phyloP scores from a whole-genome alignment of 2,888 invertebrate genomes.

The Gortyna flavago region DNA sequence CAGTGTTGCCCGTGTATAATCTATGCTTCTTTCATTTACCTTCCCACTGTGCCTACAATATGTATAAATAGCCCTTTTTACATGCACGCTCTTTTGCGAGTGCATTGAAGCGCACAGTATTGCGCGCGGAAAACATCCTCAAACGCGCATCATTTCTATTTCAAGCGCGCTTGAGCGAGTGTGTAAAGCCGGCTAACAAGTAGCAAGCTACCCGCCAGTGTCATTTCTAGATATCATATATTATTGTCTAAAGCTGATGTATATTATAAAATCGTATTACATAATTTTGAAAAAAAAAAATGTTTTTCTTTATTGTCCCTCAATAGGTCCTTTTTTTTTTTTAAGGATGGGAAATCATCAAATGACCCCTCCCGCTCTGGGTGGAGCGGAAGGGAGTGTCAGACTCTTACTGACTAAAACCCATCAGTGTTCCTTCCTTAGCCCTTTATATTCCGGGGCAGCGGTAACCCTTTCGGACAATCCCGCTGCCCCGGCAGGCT shows the following conservation, averaged over 20 bases:
- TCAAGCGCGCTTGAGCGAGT: slow-evolving; percentile 14
- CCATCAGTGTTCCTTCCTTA: too few relatives aligned
- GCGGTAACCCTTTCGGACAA: too few relatives aligned
- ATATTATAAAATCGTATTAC: slow-evolving; percentile 62
- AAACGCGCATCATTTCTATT: neutral
- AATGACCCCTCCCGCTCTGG: too few relatives aligned
- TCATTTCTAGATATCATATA: slow-evolving; percentile 55
- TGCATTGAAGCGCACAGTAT: neutral
- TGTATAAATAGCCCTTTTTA: slow-evolving; percentile 15
- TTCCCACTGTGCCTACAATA: slow-evolving; percentile 11
- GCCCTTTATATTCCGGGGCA: too few relatives aligned
- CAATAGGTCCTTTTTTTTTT: too few relatives aligned
- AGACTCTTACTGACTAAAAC: too few relatives aligned
- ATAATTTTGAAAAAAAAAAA: slow-evolving; percentile 52
- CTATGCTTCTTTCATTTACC: slow-evolving; percentile 31
- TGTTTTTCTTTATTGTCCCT: neutral
- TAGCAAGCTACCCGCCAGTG: slow-evolving; percentile 55
- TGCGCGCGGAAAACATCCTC: neutral
- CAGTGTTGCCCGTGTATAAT: slow-evolving; percentile 19
- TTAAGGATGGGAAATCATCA: too few relatives aligned
- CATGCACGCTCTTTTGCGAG: slow-evolving; percentile 1
- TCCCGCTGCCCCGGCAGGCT: too few relatives aligned
- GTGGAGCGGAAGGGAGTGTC: too few relatives aligned
- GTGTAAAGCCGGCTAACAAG: slow-evolving; percentile 14
- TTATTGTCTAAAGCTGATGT: slow-evolving; percentile 59